These are phyloP conservation scores for Platycnemis pennipes DNA, from an alignment of 2,888 invertebrate genomes.

Conservation along the genomic window DNA sequence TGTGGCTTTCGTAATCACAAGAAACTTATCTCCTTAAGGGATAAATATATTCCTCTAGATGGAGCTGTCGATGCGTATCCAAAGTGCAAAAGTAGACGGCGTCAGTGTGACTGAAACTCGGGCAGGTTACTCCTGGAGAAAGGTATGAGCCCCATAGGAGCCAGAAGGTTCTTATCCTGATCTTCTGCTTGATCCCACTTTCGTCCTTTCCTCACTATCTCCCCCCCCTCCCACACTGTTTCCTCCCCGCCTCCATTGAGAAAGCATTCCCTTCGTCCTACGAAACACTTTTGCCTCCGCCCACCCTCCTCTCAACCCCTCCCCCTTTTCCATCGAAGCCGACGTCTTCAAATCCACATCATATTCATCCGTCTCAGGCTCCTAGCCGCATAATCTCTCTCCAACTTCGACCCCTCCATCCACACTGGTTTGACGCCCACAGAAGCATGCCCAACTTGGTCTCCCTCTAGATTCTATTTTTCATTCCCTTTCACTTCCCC, in stretches of 20 bases:
- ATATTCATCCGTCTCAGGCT: constrained; percentile 16
- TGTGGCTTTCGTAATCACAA: no score
- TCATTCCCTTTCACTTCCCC: neutral
- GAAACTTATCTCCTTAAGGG: neutral
- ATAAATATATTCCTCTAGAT: neutral
- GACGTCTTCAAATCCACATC: constrained; percentile 7
- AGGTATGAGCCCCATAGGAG: neutral
- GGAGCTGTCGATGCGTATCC: neutral
- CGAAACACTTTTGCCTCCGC: neutral
- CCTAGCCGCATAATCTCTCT: constrained; percentile 2
- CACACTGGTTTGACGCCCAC: neutral
- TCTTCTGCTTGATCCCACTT: neutral
- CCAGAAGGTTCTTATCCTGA: neutral
- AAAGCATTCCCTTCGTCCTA: neutral
- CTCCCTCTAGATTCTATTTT: neutral
- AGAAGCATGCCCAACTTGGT: neutral
- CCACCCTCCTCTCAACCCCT: neutral
- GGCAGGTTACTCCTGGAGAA: neutral
- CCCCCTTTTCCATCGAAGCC: neutral
- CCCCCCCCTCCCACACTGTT: neutral
- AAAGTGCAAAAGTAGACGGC: neutral
- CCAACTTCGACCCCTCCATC: neutral
- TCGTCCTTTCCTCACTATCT: neutral
- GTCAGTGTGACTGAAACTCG: neutral
- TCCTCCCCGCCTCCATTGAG: neutral